Evolutionary conservation across 2,113 vertebrate species (phyloP).

Genomic region (Epinephelus lanceolatus): DNA sequence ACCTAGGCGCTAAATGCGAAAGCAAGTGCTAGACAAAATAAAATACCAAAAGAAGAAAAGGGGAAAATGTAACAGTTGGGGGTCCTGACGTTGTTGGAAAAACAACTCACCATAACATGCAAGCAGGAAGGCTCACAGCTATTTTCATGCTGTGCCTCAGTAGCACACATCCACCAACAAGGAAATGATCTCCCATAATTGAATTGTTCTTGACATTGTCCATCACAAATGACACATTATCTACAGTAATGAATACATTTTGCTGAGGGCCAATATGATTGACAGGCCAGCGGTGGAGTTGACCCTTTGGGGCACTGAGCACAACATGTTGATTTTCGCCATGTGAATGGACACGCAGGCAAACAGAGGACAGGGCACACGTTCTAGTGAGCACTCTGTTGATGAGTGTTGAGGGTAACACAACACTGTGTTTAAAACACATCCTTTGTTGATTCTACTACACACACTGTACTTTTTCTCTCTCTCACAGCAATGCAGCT

Average conservation of each 20-base stretch:
- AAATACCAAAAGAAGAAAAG: neutral
- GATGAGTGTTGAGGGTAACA: slow-evolving; percentile 32
- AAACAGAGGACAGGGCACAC: slow-evolving; percentile 42
- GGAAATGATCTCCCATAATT: slow-evolving; percentile 63
- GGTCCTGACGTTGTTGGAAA: slow-evolving; percentile 36
- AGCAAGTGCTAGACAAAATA: slow-evolving; percentile 3
- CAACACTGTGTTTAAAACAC: slow-evolving; percentile 25
- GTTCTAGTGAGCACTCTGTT: slow-evolving; percentile 61
- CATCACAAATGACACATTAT: slow-evolving; percentile 65
- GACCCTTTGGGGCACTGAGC: slow-evolving; percentile 36
- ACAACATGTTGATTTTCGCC: slow-evolving; percentile 50
- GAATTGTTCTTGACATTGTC: slow-evolving; percentile 61
- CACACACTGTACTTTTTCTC: slow-evolving; percentile 6
- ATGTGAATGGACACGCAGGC: slow-evolving; percentile 23
- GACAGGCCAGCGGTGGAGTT: slow-evolving; percentile 40
- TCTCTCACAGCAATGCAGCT: neutral
- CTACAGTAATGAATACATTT: slow-evolving; percentile 65
- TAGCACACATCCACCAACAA: slow-evolving; percentile 48
- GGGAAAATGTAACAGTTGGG: neutral
- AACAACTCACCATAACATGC: slow-evolving; percentile 19
- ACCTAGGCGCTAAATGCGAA: neutral
- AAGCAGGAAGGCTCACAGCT: slow-evolving; percentile 54
- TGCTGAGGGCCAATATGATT: slow-evolving; percentile 57
- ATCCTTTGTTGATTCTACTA: slow-evolving; percentile 37
- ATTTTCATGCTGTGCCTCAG: slow-evolving; percentile 52